Evolutionary conservation across 2,113 vertebrate genomes (phyloP).

Genomic region (human (Homo sapiens)): DNA sequence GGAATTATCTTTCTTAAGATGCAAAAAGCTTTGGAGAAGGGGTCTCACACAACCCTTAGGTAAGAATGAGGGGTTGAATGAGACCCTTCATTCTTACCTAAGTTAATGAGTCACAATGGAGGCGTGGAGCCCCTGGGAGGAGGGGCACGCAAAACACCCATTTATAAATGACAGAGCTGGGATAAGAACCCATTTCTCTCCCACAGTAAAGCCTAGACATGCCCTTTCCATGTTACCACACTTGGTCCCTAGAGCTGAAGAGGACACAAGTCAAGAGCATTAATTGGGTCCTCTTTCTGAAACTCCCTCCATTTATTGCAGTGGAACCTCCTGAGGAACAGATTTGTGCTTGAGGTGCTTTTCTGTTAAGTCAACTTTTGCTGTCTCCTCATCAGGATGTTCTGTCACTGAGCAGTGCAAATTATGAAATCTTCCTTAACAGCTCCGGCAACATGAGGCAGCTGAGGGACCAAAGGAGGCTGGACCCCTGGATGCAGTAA

Average conservation of each 20-base stretch:
- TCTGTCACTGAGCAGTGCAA: neutral
- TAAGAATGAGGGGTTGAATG: too few species aligned
- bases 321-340: neutral
- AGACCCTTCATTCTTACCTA: neutral
- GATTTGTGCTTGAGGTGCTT: neutral
- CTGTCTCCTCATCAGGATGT: neutral
- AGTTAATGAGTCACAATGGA: neutral
- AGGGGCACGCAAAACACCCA: neutral
- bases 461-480: too few species aligned
- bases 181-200: neutral
- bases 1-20: neutral
- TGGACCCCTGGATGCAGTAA: accelerated
- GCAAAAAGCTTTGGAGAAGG: neutral
- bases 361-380: neutral
- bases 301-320: neutral
- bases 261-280: neutral
- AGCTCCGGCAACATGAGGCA: neutral
- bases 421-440: neutral
- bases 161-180: neutral
- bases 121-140: neutral
- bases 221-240: neutral
- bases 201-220: neutral
- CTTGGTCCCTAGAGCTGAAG: neutral
- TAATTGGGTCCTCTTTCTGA: neutral
- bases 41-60: neutral